Evolutionary conservation across 2,888 invertebrate species (phyloP).

Genomic region (Chromoteleia sp.): DNA sequence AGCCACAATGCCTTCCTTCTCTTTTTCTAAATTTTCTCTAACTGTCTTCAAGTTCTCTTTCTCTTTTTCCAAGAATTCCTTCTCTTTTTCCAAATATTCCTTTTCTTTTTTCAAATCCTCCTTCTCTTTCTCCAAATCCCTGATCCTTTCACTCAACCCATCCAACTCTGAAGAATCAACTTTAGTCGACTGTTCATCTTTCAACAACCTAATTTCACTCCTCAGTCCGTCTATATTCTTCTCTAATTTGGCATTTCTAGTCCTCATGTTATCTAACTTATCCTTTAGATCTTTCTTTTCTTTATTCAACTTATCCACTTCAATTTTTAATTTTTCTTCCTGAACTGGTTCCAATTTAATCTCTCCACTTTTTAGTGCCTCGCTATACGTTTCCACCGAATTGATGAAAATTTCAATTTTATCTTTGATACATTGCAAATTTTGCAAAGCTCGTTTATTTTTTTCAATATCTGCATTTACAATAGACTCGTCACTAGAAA

Average conservation of each 20-base stretch:
- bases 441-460: constrained; percentile 57
- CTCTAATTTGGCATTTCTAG: constrained; percentile 78
- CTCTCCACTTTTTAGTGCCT: constrained; percentile 68
- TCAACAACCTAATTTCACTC: constrained; percentile 73
- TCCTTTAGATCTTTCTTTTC: constrained; percentile 77
- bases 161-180: constrained; percentile 42
- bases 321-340: constrained; percentile 74
- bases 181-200: constrained; percentile 65
- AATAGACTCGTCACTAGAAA: constrained; percentile 46
- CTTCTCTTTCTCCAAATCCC: constrained; percentile 73
- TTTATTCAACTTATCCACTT: constrained; percentile 74
- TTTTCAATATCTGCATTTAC: constrained; percentile 55
- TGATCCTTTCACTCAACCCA: constrained; percentile 60
- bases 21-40: constrained; percentile 18
- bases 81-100: constrained; percentile 52
- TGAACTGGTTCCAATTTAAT: constrained; percentile 70
- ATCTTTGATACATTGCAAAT: constrained; percentile 59
- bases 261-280: constrained; percentile 75
- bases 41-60: constrained; percentile 6
- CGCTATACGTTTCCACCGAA: constrained; percentile 68
- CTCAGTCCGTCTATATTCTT: constrained; percentile 77
- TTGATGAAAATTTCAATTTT: constrained; percentile 73
- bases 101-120: constrained; percentile 70
- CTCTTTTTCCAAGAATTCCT: constrained; percentile 47
- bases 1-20: constrained; percentile 5